Base-by-base conservation (phyloP, 2,113 vertebrate species). In the Megaleporinus macrocephalus region DNA sequence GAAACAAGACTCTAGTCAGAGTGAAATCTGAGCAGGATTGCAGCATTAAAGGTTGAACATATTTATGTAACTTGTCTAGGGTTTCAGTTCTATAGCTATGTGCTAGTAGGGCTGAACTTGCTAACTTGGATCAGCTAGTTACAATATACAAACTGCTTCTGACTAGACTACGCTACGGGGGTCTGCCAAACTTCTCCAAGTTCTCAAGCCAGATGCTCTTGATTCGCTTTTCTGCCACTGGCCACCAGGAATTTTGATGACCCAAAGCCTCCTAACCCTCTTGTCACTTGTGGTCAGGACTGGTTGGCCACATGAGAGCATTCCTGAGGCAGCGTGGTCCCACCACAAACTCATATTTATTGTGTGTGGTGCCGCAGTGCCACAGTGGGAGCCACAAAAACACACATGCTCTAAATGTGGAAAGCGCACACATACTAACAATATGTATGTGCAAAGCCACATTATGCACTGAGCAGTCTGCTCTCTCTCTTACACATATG, bases 341-440 rank as follows among this genome's bases (percentile, higher is more conserved):
- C 84, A 55, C 94, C 93, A 91, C 92, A 92, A 92, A 90, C 93
- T 92, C 89, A 91, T 92, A 93, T 94, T 94, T 93, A 93, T 92
- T 89, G 88, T 93, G 89, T 93, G 91, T 91, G 92, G 92, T 94
- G 91, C 57, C 12, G 81, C 88, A 88, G 87, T 82, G 73, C 90
- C 89, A 87, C 90, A 81, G 89, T 90, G 88, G 80, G 91, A 80
- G 80, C 89, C 88, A 89, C 88, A 90, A 88, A 91, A 88, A 89
- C 66, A 88, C 90, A 89, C 87, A 91, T 88, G 90, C 84, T 87
- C 88, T 47, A 79, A 82, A 76, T 41, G 53, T 62, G 61, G 65
- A 78, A n/a, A 85, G 83, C 73, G 74, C 71, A 68, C 1, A 62
- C 57, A 83, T 61, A 68, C 59, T 79, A 61, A 79, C 76, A 79